Evolutionary conservation across 2,888 invertebrate genomes (phyloP), one percentile per base, ranked within the genome.

Genomic region (Nemoura dubitans): DNA sequence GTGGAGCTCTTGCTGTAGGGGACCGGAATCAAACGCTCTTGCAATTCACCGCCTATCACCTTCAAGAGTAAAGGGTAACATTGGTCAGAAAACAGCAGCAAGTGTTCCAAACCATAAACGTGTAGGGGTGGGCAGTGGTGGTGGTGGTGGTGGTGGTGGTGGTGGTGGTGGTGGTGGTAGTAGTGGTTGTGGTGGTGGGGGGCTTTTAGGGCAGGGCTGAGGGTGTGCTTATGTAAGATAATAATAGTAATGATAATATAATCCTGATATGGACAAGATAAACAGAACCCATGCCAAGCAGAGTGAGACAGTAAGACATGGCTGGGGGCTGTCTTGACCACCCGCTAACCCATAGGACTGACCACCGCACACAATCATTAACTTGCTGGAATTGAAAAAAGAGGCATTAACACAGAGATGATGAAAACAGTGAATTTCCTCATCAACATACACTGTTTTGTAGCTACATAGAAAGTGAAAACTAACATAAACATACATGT

Each of bases 21-120:
- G 94, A 98, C 98, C 94, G 98, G 98, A 94, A 98, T 98, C 96
- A 98, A 97, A 94, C 98, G 97, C 95, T 98, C 98, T 96, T 98
- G 98, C 95, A 98, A 98, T 95, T 98, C 98, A 95, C 98, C 98
- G 96, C 98, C 98, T 97, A 98, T 98, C 96, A 98, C 98, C 98
- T 98, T 97, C 95, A 97, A 96, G 95, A 96, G 95, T 95, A 96
- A 96, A 96, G 94, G 95, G 94, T 93, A 95, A 95, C 95, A 95
- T 95, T 95, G 88, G 88, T 89, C 89, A 89, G 88, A 88, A 89
- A 88, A 88, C 88, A 89, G 88, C 86, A 89, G 88, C 87, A 88
- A 88, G 87, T 88, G 88, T 88, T 89, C 87, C 77, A 86, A 89
- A 88, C 89, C 87, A 88, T 88, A 87, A 86, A 86, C 86, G 86